These are phyloP conservation scores for Micromussa lordhowensis DNA, from an alignment of 92 coral and sea anemone genomes.

Conservation along the genomic window DNA sequence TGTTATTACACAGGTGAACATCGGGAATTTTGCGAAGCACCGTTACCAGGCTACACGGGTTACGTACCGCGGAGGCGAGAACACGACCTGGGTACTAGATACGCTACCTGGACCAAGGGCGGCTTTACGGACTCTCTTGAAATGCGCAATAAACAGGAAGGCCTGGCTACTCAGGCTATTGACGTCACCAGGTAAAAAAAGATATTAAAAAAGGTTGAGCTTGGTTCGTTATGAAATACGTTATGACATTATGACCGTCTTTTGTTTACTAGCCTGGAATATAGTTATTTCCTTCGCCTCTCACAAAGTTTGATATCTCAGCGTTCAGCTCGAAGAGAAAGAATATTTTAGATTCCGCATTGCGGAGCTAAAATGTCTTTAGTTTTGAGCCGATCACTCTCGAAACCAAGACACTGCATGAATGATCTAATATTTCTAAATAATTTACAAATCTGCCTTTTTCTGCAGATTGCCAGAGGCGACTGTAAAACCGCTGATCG, in stretches of 20 bases:
- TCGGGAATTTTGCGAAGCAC: constrained; percentile 88
- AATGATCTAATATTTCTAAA: neutral
- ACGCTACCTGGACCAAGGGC: constrained; percentile 87
- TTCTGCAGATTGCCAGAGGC: constrained; percentile 62
- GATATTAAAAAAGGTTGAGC: neutral
- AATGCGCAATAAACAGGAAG: constrained; percentile 87
- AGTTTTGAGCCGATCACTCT: neutral
- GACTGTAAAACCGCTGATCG: constrained; percentile 62
- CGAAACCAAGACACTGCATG: neutral
- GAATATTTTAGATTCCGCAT: neutral
- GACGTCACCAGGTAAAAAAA: constrained; percentile 70
- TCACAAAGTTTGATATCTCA: too few relatives aligned
- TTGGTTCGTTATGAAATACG: too few relatives aligned
- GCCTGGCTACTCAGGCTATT: constrained; percentile 74
- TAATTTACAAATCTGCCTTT: neutral
- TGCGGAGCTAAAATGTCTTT: too few relatives aligned
- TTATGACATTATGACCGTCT: too few relatives aligned
- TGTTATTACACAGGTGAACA: constrained; percentile 73
- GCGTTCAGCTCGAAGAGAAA: neutral
- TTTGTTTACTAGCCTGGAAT: too few relatives aligned
- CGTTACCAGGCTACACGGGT: constrained; percentile 94
- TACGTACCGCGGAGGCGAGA: constrained; percentile 90
- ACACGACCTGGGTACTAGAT: constrained; percentile 90
- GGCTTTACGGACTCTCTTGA: constrained; percentile 87
- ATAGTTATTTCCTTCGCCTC: too few relatives aligned